Evolutionary conservation across 2,888 invertebrate species (phyloP).

Genomic region (Mesorhabditis sp.): DNA sequence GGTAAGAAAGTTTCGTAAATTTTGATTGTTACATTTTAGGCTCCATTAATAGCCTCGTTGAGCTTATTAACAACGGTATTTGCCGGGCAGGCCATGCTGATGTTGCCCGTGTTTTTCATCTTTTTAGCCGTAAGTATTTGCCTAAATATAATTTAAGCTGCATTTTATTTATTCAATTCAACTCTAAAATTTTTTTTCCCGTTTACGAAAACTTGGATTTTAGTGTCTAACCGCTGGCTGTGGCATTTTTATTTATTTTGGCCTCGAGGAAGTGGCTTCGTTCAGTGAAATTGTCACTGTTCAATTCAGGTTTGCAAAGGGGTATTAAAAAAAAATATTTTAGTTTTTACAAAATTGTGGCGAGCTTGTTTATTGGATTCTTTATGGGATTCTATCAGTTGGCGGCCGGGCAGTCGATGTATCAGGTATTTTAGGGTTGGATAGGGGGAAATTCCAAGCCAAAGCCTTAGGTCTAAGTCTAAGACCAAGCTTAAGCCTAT

Average conservation of each 20-base stretch:
- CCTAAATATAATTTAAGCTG: no score
- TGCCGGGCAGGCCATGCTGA: not conserved
- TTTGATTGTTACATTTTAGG: not conserved
- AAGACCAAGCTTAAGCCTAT: not conserved
- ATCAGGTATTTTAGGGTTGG: constrained; percentile 17
- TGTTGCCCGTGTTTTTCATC: constrained; percentile 6
- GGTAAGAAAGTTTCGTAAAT: not conserved
- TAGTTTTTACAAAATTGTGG: constrained; percentile 16
- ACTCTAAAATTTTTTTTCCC: no score
- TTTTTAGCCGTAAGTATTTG: not conserved
- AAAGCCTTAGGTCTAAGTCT: not conserved
- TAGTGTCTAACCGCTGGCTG: constrained; percentile 16
- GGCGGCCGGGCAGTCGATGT: constrained; percentile 26
- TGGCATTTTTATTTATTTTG: constrained; percentile 33
- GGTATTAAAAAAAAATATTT: not conserved
- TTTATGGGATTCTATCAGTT: constrained; percentile 27
- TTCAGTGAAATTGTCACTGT: constrained; percentile 21
- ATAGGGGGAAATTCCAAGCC: not conserved
- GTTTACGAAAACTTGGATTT: no score
- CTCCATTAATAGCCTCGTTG: not conserved
- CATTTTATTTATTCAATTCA: no score
- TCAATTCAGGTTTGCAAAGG: not conserved
- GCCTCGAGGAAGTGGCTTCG: constrained; percentile 35
- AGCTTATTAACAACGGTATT: not conserved
- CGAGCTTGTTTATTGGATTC: constrained; percentile 27